Percentiles rank a stretch among this genome's conserved stretches.
Conservation (phyloP, 2,888 invertebrate species). For the Unio delphinus region DNA sequence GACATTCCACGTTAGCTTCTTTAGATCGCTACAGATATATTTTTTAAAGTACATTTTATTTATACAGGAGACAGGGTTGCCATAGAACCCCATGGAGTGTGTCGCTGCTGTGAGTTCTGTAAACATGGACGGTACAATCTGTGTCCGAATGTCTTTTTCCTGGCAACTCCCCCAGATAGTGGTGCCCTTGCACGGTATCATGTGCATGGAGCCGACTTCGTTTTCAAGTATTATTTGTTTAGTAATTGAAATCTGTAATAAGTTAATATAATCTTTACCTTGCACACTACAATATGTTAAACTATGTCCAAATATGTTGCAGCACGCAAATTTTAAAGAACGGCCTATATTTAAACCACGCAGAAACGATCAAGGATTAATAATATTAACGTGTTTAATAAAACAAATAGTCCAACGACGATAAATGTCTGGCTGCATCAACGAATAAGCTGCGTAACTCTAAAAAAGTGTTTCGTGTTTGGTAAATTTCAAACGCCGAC, state of each 20-base stretch:
- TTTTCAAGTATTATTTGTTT: conserved; percentile 43
- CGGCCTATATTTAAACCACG: too few relatives aligned
- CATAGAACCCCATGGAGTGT: conserved; percentile 62
- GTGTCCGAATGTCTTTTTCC: conserved; percentile 60
- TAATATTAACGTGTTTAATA: too few relatives aligned
- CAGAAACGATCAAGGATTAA: too few relatives aligned
- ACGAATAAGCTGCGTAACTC: too few relatives aligned
- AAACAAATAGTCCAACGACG: too few relatives aligned
- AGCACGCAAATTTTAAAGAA: too few relatives aligned
- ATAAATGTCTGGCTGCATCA: too few relatives aligned
- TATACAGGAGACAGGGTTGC: conserved; percentile 63
- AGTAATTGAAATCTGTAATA: conserved; percentile 17
- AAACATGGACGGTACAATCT: conserved; percentile 61
- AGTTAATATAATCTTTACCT: not conserved
- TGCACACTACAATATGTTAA: not conserved
- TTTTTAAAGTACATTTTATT: not conserved
- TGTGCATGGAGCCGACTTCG: conserved; percentile 63
- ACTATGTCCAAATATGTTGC: not conserved
- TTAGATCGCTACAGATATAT: too few relatives aligned
- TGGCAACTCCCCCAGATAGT: conserved; percentile 63
- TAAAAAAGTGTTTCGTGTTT: too few relatives aligned
- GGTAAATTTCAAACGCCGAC: too few relatives aligned
- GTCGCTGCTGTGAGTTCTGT: conserved; percentile 56
- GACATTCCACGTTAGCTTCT: too few relatives aligned
- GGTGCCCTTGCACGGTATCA: conserved; percentile 59